Evolutionary conservation across 2,797 vertebrate species (phyloP), one percentile per base, ranked within the genome.

Genomic region (Gila robusta): DNA sequence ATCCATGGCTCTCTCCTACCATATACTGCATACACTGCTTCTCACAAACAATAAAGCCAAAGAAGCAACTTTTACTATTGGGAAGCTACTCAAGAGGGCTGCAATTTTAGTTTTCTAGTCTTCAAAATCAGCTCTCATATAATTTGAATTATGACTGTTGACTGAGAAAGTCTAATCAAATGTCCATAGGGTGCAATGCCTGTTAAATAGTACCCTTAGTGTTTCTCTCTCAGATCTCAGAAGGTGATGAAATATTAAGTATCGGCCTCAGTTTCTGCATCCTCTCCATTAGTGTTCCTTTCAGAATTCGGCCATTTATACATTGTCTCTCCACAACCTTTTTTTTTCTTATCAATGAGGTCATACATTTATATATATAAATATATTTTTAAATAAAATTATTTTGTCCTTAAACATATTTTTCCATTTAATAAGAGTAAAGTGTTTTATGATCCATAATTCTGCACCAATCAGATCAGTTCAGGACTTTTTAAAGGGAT

Each of bases 241-340:
- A 47, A 64, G 47, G 26, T 82, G 39, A 83, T 87, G 19, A 83
- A 83, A 82, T 87, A 87, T 69, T 81, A 44, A 88, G 79, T 52
- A 62, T 32, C 32, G 69, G 21, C 32, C 28, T 67, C 71, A 62
- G 52, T 70, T n/a, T 72, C 9, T 80, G n/a, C n/a, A 66, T 87
- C 47, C 56, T 76, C 72, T 88, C 39, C 39, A 47, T 62, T 87
- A 56, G 44, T 62, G 59, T 54, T 44, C 11, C 26, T 81, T 26
- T 21, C 35, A 67, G 70, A 66, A 73, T 54, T 79, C 52, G 9
- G 47, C 64, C 17, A 19, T 62, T 81, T 39, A 62, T 70, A 80
- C 64, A 41, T 67, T 73, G 0, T 23, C 9, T 56, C 0, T 62
- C 21, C 54, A 59, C 54, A 52, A 52, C 16, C 19, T 10, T 59